Base-by-base conservation (phyloP, 2,797 vertebrate species). In the Numenius phaeopus region DNA sequence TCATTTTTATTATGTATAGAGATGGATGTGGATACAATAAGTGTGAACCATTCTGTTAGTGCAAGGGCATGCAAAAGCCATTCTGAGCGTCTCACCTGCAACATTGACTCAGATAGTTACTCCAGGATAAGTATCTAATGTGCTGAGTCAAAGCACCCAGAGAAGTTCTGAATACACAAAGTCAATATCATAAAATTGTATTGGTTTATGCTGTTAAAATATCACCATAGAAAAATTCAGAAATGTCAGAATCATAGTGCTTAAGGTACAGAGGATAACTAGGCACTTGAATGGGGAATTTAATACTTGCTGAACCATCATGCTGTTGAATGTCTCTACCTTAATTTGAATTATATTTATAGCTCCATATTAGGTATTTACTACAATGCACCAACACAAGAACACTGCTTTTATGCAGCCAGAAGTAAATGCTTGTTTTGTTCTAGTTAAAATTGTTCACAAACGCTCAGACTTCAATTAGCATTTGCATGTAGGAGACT, bases 61-160 rank as follows among this genome's bases (percentile, higher is more conserved):
- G 26, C 37, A 58, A 66, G 32, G 22, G 8, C 11, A 11, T 75
- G 21, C 47, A 78, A 59, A 92, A 58, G 52, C 40, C 23, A 19
- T 66, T 79, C 65, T 50, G 14, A 69, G 34, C 0, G 1, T 14
- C 32, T 39, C 18, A 34, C 7, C 34, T 73, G 34, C 64, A 44
- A 72, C 0, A 2, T 4, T 73, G 32, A 30, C 20, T 86, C 32
- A 77, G 30, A 26, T 1, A 0, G 3, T 66, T 87, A 55, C 32
- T 40, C 22, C 24, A 34, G 18, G 12, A 5, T 47, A 69, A 80
- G 19, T 32, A 39, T 42, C 15, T 58, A 37, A 52, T 59, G 11
- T 47, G 34, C 39, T 32, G 16, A 71, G 40, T 39, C 30, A 47
- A 46, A 71, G 19, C 5, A 2, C 39, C 11, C 40, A 62, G 52